phyloP scores from a whole-genome alignment of 2,113 vertebrate species.

The Gambusia holbrooki region DNA sequence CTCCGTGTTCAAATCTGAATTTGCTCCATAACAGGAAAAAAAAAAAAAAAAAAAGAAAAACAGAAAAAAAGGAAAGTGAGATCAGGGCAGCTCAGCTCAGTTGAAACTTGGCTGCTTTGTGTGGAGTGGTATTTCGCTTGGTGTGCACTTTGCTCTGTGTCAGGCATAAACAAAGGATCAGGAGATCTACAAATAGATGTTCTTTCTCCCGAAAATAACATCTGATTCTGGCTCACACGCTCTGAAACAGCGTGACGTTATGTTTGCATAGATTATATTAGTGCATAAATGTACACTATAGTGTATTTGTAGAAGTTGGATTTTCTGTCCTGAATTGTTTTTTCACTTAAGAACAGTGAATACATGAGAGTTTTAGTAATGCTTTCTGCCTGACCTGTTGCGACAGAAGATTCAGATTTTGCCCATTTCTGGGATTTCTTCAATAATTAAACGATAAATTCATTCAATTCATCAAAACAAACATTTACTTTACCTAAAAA shows the following conservation, averaged over 20 bases:
- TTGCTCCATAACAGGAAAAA: slow-evolving; percentile 25
- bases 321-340: not conserved
- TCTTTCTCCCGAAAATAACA: not conserved
- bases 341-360: too few relatives aligned
- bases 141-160: slow-evolving; percentile 26
- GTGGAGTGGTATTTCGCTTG: slow-evolving; percentile 15
- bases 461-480: too few relatives aligned
- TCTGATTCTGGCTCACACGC: not conserved
- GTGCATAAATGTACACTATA: not conserved
- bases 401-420: too few relatives aligned
- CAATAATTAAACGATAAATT: too few relatives aligned
- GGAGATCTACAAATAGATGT: slow-evolving; percentile 10
- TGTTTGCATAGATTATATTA: too few relatives aligned
- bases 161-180: slow-evolving; percentile 12
- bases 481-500: too few relatives aligned
- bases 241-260: not conserved
- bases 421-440: too few relatives aligned
- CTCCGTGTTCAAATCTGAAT: not conserved
- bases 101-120: slow-evolving; percentile 22
- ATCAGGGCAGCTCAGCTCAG: slow-evolving; percentile 21
- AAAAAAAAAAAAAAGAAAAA: not conserved
- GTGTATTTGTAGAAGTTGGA: not conserved
- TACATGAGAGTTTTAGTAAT: too few relatives aligned
- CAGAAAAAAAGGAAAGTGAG: slow-evolving; percentile 3
- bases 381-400: too few relatives aligned